phyloP scores from a whole-genome alignment of 2,888 invertebrate species.

The Peribatodes rhomboidaria region DNA sequence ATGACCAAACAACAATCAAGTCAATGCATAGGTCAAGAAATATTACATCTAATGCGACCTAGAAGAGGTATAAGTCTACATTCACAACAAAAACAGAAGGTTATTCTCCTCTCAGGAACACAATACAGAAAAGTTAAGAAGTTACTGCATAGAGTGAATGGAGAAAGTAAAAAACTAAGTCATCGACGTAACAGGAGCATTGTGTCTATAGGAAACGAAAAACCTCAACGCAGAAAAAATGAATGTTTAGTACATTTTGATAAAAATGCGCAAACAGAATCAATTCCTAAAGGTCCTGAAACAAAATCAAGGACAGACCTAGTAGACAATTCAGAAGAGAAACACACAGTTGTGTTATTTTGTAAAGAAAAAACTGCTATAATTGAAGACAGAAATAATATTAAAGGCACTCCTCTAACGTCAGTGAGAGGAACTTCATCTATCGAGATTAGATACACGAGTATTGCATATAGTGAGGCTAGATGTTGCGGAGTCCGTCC shows the following conservation, averaged over 20 bases:
- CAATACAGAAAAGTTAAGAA: slow-evolving; percentile 74
- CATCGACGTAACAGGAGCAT: slow-evolving; percentile 51
- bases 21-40: slow-evolving; percentile 9
- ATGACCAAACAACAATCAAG: slow-evolving; percentile 7
- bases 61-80: slow-evolving; percentile 51
- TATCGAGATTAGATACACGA: slow-evolving; percentile 63
- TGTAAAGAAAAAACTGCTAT: slow-evolving; percentile 29
- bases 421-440: slow-evolving; percentile 60
- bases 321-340: slow-evolving; percentile 15
- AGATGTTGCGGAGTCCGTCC: neutral
- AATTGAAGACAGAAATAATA: slow-evolving; percentile 5
- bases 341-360: slow-evolving; percentile 30
- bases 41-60: neutral
- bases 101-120: slow-evolving; percentile 65
- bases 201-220: slow-evolving; percentile 60
- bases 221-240: slow-evolving; percentile 48
- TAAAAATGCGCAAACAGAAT: slow-evolving; percentile 52
- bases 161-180: slow-evolving; percentile 38
- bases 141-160: slow-evolving; percentile 60
- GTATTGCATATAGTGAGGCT: slow-evolving; percentile 47
- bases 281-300: slow-evolving; percentile 1
- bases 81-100: slow-evolving; percentile 64
- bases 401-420: no score
- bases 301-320: slow-evolving; percentile 8
- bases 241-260: slow-evolving; percentile 24